Evolutionary conservation across 1,140 invertebrate genomes (phyloP), one percentile per base, ranked within the genome.

Genomic region (Nasonia vitripennis): DNA sequence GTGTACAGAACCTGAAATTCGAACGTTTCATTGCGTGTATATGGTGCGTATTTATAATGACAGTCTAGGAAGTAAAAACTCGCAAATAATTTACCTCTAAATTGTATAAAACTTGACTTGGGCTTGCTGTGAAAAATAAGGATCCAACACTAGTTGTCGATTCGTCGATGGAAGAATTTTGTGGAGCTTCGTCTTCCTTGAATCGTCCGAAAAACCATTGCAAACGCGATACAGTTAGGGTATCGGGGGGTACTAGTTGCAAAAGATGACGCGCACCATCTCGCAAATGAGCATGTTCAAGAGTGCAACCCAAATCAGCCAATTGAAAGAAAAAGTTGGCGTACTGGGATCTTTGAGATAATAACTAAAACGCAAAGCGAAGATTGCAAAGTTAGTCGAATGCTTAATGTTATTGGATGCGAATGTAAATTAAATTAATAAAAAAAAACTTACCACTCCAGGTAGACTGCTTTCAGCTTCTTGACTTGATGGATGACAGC

Each of bases 301-400:
- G 94, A 75, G 95, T 95, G 91, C 97, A 97, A 77, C 98, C 98
- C 84, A 98, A 93, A 90, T 98, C 97, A 89, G 98, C 97, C 81
- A 99, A 93, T 93, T 98, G 97, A 92, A 99, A 96, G 89, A 99
- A 96, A 93, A 99, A 99, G 88, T 96, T 95, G 67, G 96, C 95
- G 91, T 98, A 98, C 87, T 96, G 95, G 70, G 96, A 94, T 86
- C 97, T 96, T 91, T 97, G 96, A 1, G 98, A 96, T 94, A 97
- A 96, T 23, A 96, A 92, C 95, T 96, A 88, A n/a, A 86, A 88
- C 45, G 75, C 70, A 73, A 82, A n/a, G 5, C 11, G 14, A 55
- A 55, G 12, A 55, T 55, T 55, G 51, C 12, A n/a, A 62, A 17
- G 5, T 62, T n/a, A n/a, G 20, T 62, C n/a, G 1, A 7, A n/a